Conservation (phyloP, 1,140 invertebrate species). For the Aphaenogaster rudis region DNA sequence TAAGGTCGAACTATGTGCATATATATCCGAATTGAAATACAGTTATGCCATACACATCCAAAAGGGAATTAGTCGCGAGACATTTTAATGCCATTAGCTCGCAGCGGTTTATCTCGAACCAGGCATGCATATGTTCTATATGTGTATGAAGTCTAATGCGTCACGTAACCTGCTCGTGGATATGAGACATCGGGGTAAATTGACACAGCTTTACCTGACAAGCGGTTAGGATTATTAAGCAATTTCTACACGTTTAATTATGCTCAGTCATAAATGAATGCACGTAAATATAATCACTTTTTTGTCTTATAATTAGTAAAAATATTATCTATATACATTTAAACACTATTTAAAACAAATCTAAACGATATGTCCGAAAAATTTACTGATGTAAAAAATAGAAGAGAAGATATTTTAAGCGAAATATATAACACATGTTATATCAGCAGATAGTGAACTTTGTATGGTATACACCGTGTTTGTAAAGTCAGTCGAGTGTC, state of each 20-base stretch:
- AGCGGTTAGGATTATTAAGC: constrained; percentile 64
- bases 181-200: constrained; percentile 71
- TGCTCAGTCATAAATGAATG: neutral
- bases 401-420: neutral
- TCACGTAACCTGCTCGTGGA: constrained; percentile 38
- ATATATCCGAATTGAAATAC: constrained; percentile 16
- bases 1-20: neutral
- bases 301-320: neutral
- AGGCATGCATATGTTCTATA: constrained; percentile 36
- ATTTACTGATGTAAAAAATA: neutral
- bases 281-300: neutral
- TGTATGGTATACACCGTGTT: neutral
- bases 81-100: constrained; percentile 67
- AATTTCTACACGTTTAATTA: constrained; percentile 65
- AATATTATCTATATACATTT: neutral
- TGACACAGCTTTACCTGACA: constrained; percentile 69
- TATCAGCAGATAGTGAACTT: constrained; percentile 53
- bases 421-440: neutral
- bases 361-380: neutral
- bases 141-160: constrained; percentile 42
- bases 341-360: neutral
- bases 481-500: constrained; percentile 66
- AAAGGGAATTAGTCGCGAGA: constrained; percentile 53
- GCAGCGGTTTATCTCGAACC: constrained; percentile 67
- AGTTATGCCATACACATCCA: constrained; percentile 1